Percentiles rank a stretch among this genome's conserved stretches.
Conservation (phyloP, 2,888 invertebrate species). For the Cheilosia urbana region DNA sequence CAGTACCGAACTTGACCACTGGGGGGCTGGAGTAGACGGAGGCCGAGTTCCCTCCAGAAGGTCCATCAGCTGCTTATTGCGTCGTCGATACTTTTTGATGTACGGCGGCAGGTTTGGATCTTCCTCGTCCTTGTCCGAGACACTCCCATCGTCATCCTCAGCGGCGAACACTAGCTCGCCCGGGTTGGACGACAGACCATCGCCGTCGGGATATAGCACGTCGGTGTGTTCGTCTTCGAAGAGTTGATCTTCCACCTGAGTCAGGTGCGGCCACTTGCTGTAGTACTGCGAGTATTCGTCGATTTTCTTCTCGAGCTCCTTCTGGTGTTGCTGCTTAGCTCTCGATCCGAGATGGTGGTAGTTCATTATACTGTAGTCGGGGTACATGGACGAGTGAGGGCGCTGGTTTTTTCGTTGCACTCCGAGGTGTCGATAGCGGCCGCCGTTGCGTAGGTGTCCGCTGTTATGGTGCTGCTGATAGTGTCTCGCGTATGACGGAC, state of each 20-base stretch:
- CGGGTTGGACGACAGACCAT: slow-evolving; percentile 24
- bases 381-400: slow-evolving; percentile 21
- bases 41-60: slow-evolving; percentile 82
- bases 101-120: slow-evolving; percentile 82
- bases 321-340: slow-evolving; percentile 63
- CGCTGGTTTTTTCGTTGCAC: slow-evolving; percentile 19
- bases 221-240: slow-evolving; percentile 66
- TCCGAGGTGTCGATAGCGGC: slow-evolving; percentile 53
- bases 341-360: slow-evolving; percentile 60
- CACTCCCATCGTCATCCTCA: slow-evolving; percentile 79
- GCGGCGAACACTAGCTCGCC: slow-evolving; percentile 76
- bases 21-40: slow-evolving; percentile 77
- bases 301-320: slow-evolving; percentile 76
- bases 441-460: slow-evolving; percentile 65
- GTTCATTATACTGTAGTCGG: slow-evolving; percentile 58
- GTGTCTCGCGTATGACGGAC: slow-evolving; percentile 6
- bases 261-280: slow-evolving; percentile 83
- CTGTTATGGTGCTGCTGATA: slow-evolving; percentile 44
- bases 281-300: slow-evolving; percentile 81
- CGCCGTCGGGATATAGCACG: slow-evolving; percentile 48
- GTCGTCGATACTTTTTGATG: slow-evolving; percentile 82
- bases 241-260: slow-evolving; percentile 81
- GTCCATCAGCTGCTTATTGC: slow-evolving; percentile 82
- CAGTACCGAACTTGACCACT: slow-evolving; percentile 78
- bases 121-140: slow-evolving; percentile 78